Conservation (phyloP, 1,140 invertebrate species). For the Drosophila santomea region DNA sequence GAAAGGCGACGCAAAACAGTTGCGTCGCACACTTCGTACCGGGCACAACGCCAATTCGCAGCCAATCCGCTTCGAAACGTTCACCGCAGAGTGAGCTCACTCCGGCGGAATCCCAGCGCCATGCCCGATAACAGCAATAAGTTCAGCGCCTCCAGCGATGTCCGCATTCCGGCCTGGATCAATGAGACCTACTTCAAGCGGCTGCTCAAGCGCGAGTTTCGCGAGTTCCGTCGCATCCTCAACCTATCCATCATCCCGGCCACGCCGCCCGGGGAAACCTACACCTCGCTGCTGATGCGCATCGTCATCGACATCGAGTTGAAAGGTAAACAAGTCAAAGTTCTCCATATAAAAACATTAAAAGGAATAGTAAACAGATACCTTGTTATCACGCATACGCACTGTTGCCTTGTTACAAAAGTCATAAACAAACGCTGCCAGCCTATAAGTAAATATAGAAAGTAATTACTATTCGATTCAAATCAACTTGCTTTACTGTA, state of each 20-base stretch:
- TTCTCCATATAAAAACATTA: no score
- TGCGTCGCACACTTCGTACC: constrained; percentile 34
- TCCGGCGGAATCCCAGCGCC: constrained; percentile 27
- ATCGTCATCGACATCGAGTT: constrained; percentile 81
- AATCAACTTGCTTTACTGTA: no score
- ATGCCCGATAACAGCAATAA: constrained; percentile 82
- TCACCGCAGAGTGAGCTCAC: constrained; percentile 38
- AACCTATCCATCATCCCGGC: constrained; percentile 75
- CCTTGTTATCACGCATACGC: constrained; percentile 3
- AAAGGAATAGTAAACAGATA: no score
- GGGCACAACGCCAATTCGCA: constrained; percentile 23
- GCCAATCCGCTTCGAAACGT: background rate
- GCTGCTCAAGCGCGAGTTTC: constrained; percentile 63
- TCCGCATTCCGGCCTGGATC: constrained; percentile 74
- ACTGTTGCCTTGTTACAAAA: background rate
- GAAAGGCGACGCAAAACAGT: constrained; percentile 31
- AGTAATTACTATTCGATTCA: no score
- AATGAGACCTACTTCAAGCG: constrained; percentile 74
- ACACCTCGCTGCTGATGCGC: constrained; percentile 76
- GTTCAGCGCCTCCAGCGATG: constrained; percentile 58
- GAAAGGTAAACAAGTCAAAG: constrained; percentile 60
- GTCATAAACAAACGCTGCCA: no score
- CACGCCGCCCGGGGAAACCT: constrained; percentile 75
- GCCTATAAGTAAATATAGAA: no score
- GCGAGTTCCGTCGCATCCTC: constrained; percentile 74